Percentiles rank a stretch among this genome's conserved stretches.
Evolutionary conservation across 2,797 vertebrate genomes (phyloP).

Genomic region (Anableps anableps): DNA sequence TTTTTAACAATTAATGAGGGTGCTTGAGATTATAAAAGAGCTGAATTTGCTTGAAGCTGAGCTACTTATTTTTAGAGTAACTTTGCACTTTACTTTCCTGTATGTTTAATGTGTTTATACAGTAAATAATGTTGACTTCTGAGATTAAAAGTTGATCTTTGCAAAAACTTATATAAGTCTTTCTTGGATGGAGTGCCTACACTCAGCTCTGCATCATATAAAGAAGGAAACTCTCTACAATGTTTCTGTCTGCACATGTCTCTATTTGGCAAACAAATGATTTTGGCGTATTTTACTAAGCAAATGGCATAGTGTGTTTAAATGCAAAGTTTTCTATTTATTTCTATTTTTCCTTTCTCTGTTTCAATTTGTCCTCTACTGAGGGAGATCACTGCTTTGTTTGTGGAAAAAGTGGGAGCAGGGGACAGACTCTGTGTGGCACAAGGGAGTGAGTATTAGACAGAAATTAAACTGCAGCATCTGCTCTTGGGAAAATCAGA

Average conservation of each 20-base stretch:
- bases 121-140: neutral
- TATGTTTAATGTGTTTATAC: conserved; percentile 4
- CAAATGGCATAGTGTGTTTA: conserved; percentile 39
- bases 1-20: conserved; percentile 44
- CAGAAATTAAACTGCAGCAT: conserved; percentile 75
- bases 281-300: conserved; percentile 50
- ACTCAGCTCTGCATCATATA: neutral
- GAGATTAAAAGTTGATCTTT: conserved; percentile 8
- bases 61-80: conserved; percentile 50
- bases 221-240: conserved; percentile 16
- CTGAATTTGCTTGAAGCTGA: conserved; percentile 34
- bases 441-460: conserved; percentile 65
- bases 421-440: conserved; percentile 49
- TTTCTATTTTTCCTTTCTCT: conserved; percentile 39
- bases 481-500: conserved; percentile 70
- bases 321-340: conserved; percentile 23
- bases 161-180: neutral
- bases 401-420: conserved; percentile 47
- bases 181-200: neutral
- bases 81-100: conserved; percentile 48
- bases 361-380: conserved; percentile 34
- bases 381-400: conserved; percentile 54
- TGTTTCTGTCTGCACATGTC: conserved; percentile 42
- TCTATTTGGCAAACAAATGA: conserved; percentile 34
- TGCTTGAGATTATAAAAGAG: conserved; percentile 37